Evolutionary conservation across 2,113 vertebrate species (phyloP), one percentile per base, ranked within the genome.

Genomic region (Centrocercus urophasianus): DNA sequence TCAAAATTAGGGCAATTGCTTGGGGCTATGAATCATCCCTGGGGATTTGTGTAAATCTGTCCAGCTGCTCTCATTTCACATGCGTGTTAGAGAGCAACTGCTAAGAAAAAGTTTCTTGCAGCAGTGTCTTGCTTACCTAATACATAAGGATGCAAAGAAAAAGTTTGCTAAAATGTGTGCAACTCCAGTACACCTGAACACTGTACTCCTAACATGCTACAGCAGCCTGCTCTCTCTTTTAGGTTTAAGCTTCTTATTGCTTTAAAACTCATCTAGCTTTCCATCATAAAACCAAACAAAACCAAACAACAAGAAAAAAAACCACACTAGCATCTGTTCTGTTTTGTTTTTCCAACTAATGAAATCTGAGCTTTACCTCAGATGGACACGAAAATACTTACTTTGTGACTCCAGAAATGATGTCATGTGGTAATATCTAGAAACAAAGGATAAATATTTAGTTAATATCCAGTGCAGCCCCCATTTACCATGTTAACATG

Each of bases 1-100:
- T 72, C 65, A 86, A 85, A 95, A 94, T 81, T 48, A 84, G 79
- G 47, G 56, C 78, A 95, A 28, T 69, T 66, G 48, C 66, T 59
- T 82, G 43, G 50, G 45, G n/a, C 72, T 78, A 28, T 78, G n/a
- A 93, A 75, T 92, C 42, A 75, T 66, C 45, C 30, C 69, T 38
- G 7, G 32, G 43, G 36, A 86, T 47, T 79, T 73, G 43, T 38
- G n/a, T n/a, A 64, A 57, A 20, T 63, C 61, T 83, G 32, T 30
- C 66, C 30, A 59, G 45, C 48, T 95, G 81, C 54, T 83, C 3
- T 4, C 28, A 48, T 89, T 93, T 77, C 70, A 19, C 48, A 69
- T 47, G 10, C 11, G 32, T 43, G 5, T 34, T 57, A 57, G 42
- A 86, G n/a, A 78, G 13, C 22, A 48, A 40, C 19, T 28, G 66